Conservation (phyloP, 2,888 invertebrate genomes). For the Psylliodes chrysocephalus region DNA sequence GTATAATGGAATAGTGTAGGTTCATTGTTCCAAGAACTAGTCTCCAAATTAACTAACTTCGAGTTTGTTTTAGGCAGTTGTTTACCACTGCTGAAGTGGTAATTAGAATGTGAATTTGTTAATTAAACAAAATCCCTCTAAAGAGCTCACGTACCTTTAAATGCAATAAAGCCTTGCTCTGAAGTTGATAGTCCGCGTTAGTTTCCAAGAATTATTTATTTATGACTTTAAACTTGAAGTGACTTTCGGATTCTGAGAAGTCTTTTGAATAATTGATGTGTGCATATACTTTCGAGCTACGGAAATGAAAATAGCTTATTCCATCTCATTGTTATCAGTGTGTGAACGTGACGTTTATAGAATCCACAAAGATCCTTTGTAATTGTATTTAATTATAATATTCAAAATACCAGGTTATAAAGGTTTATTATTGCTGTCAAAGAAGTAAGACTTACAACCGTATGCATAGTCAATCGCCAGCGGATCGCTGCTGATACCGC, state of each 20-base stretch:
- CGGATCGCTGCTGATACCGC: too few relatives aligned
- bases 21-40: slow-evolving; percentile 47
- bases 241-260: slow-evolving; percentile 3
- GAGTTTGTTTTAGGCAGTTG: slow-evolving; percentile 57
- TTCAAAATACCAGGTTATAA: too few relatives aligned
- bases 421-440: too few relatives aligned
- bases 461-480: too few relatives aligned
- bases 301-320: background rate
- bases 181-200: slow-evolving; percentile 32
- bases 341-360: too few relatives aligned
- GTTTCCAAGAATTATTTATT: slow-evolving; percentile 19
- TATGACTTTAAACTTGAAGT: slow-evolving; percentile 5
- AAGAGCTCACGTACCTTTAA: slow-evolving; percentile 38
- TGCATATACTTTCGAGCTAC: background rate
- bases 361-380: too few relatives aligned
- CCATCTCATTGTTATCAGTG: background rate
- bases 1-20: slow-evolving; percentile 39
- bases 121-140: slow-evolving; percentile 54
- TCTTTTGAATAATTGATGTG: background rate
- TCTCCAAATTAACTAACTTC: slow-evolving; percentile 54
- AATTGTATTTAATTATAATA: too few relatives aligned
- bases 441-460: too few relatives aligned
- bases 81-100: slow-evolving; percentile 54
- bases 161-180: slow-evolving; percentile 34
- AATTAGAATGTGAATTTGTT: slow-evolving; percentile 57